Base-by-base conservation (phyloP, 1,140 invertebrate species). In the Camponotus pennsylvanicus region DNA sequence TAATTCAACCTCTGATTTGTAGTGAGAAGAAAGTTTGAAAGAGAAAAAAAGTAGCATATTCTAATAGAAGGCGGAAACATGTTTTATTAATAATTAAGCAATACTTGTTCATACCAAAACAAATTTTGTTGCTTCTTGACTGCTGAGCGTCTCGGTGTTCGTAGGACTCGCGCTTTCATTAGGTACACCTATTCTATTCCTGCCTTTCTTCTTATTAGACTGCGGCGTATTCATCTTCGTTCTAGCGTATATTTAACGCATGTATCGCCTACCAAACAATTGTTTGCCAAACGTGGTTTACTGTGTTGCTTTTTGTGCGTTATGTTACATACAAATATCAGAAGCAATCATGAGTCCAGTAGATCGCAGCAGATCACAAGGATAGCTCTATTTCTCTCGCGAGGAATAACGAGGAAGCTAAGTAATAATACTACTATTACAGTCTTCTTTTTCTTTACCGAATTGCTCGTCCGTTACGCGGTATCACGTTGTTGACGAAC, bases 201-300 rank as follows among this genome's bases (percentile, higher is more conserved):
- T 86, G n/a, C 93, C 92, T 64, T 95, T 95, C 71, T 95, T 95
- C 78, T 95, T 95, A 71, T 94, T 94, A 0, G 91, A 92, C 13
- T 93, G 92, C 2, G 94, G 92, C 3, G 94, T 92, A 66, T 91
- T 94, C 92, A 94, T 94, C 27, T 86, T 85, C 82, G 71, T 89
- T 79, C n/a, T 15, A 34, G 1, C 13, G 32, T 49, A 27, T 67
- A 85, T 55, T 6, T 66, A 27, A 59, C 11, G 7, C 7, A 3
- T 1, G 7, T 8, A 2, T 49, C n/a, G 9, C 27, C 1, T 15
- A 37, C 15, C 32, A 34, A 7, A 40, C 37, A 40, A 27, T 27
- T 18, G 1, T n/a, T 37, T 9, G 32, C 1, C 32, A n/a, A 55
- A 61, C 27, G 27, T 27, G 27, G 27, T 27, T 27, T 27, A 40